phyloP scores from a whole-genome alignment of 2,888 invertebrate genomes.

The Malachius bipustulatus region DNA sequence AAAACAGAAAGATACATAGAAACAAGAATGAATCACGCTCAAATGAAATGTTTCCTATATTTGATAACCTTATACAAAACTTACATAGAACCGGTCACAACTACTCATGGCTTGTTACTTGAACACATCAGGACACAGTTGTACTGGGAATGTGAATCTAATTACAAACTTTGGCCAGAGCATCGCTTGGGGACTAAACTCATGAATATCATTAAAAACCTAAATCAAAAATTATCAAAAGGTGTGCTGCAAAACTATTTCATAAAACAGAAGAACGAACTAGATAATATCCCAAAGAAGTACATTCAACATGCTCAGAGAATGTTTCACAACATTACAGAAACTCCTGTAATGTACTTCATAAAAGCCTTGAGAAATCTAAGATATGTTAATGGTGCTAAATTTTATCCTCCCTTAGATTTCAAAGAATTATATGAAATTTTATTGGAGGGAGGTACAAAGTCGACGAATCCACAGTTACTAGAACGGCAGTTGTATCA shows the following conservation, averaged over 20 bases:
- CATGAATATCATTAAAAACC: slow-evolving; percentile 47
- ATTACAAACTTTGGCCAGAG: slow-evolving; percentile 60
- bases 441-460: slow-evolving; percentile 18
- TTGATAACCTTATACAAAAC: slow-evolving; percentile 57
- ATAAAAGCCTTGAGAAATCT: slow-evolving; percentile 58
- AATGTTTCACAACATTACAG: slow-evolving; percentile 52
- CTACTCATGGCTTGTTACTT: slow-evolving; percentile 51
- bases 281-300: slow-evolving; percentile 55
- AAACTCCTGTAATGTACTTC: slow-evolving; percentile 60
- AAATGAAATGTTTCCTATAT: slow-evolving; percentile 59
- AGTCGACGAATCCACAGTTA: slow-evolving; percentile 9
- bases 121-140: slow-evolving; percentile 62
- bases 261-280: slow-evolving; percentile 54
- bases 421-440: slow-evolving; percentile 24
- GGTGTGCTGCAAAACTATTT: slow-evolving; percentile 61
- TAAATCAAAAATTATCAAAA: slow-evolving; percentile 50
- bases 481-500: neutral
- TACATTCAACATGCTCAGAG: slow-evolving; percentile 53
- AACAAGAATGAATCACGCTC: slow-evolving; percentile 56
- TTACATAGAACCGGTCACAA: slow-evolving; percentile 54
- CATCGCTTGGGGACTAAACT: slow-evolving; percentile 59
- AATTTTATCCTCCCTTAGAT: slow-evolving; percentile 23
- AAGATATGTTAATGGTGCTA: slow-evolving; percentile 34
- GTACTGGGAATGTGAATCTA: slow-evolving; percentile 65
- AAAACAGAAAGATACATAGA: slow-evolving; percentile 65